phyloP scores from a whole-genome alignment of 2,797 vertebrate species.

The Momotus momota region DNA sequence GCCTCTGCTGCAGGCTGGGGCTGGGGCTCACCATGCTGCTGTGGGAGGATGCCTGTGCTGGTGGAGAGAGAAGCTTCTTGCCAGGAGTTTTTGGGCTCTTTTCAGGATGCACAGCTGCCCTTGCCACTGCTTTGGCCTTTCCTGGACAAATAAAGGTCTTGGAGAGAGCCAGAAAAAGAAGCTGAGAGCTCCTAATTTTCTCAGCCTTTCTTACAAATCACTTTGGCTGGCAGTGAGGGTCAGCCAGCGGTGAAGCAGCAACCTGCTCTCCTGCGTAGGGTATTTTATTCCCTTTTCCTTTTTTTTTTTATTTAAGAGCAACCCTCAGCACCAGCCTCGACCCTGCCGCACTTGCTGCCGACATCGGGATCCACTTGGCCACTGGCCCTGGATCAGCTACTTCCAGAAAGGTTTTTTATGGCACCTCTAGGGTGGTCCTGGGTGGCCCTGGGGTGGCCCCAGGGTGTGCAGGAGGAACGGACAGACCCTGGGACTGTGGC shows the following conservation, averaged over 20 bases:
- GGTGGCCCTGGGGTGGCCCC: neutral
- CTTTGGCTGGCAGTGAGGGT: neutral
- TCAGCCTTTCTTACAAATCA: fast-evolving
- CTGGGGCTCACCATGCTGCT: fast-evolving
- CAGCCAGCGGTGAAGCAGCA: neutral
- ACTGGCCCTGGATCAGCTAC: neutral
- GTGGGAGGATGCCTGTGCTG: neutral
- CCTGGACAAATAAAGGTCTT: neutral
- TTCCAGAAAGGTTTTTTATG: neutral
- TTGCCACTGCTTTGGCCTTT: neutral
- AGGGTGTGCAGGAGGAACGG: neutral
- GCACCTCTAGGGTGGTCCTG: neutral
- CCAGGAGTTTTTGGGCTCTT: neutral
- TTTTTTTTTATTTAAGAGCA: neutral
- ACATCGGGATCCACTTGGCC: neutral
- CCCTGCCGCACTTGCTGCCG: neutral
- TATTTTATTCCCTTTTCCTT: neutral
- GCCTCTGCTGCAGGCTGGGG: neutral
- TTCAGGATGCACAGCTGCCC: neutral
- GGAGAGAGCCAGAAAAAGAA: neutral
- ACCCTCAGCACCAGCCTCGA: neutral
- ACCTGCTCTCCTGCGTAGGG: neutral
- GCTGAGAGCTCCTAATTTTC: neutral
- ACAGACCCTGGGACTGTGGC: fast-evolving
- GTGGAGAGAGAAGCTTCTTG: neutral